Conservation (phyloP, 2,888 invertebrate genomes). For the Xestobium rufovillosum region DNA sequence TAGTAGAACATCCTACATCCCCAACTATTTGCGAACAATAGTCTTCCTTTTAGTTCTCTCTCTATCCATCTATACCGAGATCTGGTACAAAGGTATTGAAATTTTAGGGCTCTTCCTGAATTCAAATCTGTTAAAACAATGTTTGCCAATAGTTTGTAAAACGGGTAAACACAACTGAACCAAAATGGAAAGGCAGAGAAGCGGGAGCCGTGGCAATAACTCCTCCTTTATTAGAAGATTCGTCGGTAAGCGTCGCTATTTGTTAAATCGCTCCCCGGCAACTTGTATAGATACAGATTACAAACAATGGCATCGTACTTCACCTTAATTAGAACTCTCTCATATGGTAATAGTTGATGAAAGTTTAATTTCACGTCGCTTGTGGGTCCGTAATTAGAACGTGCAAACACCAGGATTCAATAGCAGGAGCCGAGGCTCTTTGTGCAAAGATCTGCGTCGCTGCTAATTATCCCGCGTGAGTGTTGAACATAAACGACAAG, state of each 20-base stretch:
- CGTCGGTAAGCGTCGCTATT: neutral
- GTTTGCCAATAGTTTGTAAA: too few relatives aligned
- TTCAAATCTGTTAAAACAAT: too few relatives aligned
- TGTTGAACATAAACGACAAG: conserved; percentile 46
- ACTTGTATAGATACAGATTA: conserved; percentile 17
- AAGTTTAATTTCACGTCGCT: conserved; percentile 45
- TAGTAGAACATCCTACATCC: too few relatives aligned
- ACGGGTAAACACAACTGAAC: too few relatives aligned
- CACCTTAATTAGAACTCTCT: conserved; percentile 44
- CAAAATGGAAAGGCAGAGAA: too few relatives aligned
- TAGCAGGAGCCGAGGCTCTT: conserved; percentile 35
- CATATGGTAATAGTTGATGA: conserved; percentile 46
- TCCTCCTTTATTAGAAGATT: neutral
- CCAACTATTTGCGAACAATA: too few relatives aligned
- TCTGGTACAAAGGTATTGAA: too few relatives aligned
- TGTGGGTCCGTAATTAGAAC: conserved; percentile 45
- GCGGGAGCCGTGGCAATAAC: too few relatives aligned
- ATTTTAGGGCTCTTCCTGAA: too few relatives aligned
- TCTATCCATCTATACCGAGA: too few relatives aligned
- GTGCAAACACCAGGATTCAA: conserved; percentile 41
- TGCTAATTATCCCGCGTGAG: conserved; percentile 44
- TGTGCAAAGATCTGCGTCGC: conserved; percentile 38
- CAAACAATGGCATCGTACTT: conserved; percentile 37
- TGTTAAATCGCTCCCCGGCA: conserved; percentile 1
- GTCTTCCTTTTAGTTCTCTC: too few relatives aligned